phyloP scores from a whole-genome alignment of 2,113 vertebrate species.

The Chlamydotis undulata region DNA sequence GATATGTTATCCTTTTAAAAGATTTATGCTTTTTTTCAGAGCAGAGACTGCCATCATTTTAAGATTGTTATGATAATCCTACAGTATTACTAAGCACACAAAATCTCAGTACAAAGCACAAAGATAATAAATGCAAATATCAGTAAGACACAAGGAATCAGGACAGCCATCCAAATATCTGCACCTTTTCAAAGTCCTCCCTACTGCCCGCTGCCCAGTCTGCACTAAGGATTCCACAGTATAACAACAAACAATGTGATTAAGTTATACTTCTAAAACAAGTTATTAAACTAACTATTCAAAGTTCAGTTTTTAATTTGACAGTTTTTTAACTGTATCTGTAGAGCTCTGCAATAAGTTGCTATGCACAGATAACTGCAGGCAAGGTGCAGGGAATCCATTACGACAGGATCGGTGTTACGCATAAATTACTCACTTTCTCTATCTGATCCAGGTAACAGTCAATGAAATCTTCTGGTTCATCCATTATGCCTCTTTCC shows the following conservation, averaged over 20 bases:
- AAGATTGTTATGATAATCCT: background rate
- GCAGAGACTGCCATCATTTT: background rate
- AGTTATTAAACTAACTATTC: background rate
- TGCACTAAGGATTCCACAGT: background rate
- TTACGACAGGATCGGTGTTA: too few species aligned
- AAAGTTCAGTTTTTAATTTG: background rate
- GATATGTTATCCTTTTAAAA: background rate
- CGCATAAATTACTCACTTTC: slow-evolving; percentile 34
- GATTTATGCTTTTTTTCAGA: background rate
- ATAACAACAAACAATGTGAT: background rate
- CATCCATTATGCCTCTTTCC: background rate
- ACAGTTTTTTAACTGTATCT: background rate
- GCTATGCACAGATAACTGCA: background rate
- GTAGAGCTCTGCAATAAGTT: background rate
- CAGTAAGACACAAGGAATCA: background rate
- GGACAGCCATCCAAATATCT: background rate
- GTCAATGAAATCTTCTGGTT: slow-evolving; percentile 63
- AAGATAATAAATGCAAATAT: background rate
- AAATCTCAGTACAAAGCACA: background rate
- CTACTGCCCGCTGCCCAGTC: background rate
- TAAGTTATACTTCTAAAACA: background rate
- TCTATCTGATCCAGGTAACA: slow-evolving; percentile 65
- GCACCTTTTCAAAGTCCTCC: background rate
- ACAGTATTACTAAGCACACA: background rate
- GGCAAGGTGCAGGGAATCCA: background rate